Evolutionary conservation across 2,113 vertebrate genomes (phyloP).

Genomic region (Indri indri): DNA sequence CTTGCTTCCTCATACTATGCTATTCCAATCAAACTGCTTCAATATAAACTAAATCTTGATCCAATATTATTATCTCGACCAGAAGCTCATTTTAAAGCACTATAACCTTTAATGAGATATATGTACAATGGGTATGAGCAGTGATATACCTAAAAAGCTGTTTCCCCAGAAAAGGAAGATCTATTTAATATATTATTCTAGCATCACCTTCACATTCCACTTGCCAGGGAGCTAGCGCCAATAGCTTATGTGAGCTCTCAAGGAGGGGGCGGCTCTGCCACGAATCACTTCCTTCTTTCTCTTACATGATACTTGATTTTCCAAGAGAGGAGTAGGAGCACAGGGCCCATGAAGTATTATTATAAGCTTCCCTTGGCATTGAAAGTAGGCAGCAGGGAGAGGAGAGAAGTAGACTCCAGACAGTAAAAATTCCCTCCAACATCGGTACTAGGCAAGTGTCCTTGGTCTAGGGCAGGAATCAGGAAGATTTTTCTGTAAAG

Average conservation of each 20-base stretch:
- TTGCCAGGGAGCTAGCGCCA: neutral
- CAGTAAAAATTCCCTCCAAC: neutral
- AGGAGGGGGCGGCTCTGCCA: neutral
- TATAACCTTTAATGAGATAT: constrained; percentile 67
- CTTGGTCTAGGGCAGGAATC: neutral
- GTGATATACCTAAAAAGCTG: constrained; percentile 30
- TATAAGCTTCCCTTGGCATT: neutral
- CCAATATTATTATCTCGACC: constrained; percentile 62
- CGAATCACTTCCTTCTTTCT: neutral
- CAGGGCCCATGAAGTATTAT: neutral
- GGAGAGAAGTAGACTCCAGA: neutral
- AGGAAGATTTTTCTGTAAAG: neutral
- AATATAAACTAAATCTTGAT: constrained; percentile 76
- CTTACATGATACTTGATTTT: neutral
- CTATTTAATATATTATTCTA: constrained; percentile 7
- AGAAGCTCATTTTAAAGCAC: constrained; percentile 67
- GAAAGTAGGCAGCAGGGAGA: neutral
- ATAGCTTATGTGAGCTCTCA: neutral
- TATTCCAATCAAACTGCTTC: constrained; percentile 68
- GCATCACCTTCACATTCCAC: constrained; percentile 5
- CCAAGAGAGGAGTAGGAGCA: neutral
- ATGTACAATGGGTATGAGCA: constrained; percentile 48
- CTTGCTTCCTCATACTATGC: constrained; percentile 50
- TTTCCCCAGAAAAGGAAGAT: constrained; percentile 39
- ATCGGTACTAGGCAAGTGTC: neutral